These are phyloP conservation scores for Alligator mississippiensis DNA, from an alignment of 2,113 vertebrate species.

Conservation along the genomic window DNA sequence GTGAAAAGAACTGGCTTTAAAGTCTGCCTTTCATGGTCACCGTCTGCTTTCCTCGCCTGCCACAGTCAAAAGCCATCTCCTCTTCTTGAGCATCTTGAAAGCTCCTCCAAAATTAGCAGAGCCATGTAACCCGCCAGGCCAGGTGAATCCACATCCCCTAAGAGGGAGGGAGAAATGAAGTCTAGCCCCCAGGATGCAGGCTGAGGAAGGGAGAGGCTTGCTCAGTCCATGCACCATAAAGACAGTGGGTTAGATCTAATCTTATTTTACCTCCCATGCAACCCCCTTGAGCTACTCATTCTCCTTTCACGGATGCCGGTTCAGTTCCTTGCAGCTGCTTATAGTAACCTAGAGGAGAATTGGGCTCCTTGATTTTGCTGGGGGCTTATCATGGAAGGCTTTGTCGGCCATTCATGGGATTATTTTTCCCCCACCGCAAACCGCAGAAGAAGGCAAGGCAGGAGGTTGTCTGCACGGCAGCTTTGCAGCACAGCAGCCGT, in stretches of 20 bases:
- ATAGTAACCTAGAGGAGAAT: fast-evolving
- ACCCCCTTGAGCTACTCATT: too few relatives aligned
- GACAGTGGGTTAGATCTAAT: background rate
- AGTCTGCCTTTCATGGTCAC: background rate
- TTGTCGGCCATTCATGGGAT: background rate
- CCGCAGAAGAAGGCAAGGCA: background rate
- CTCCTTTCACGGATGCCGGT: too few relatives aligned
- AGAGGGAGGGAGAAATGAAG: background rate
- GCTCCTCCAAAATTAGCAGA: background rate
- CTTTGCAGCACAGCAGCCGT: background rate
- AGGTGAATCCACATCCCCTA: background rate
- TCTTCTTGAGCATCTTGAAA: background rate
- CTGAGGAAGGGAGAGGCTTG: background rate
- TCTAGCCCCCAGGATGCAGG: background rate
- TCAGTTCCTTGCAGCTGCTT: background rate
- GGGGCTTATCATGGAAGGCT: fast-evolving
- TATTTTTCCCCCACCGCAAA: background rate
- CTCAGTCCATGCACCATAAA: too few relatives aligned
- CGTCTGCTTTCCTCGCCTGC: background rate
- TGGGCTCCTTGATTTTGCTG: too few relatives aligned
- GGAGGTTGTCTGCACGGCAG: background rate
- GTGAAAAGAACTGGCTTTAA: conserved; percentile 23
- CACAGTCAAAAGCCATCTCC: background rate
- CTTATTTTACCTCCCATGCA: too few relatives aligned
- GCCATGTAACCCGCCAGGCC: background rate